These are phyloP conservation scores for Chloroceryle amazona DNA, from an alignment of 2,797 vertebrate genomes.

Conservation along the genomic window DNA sequence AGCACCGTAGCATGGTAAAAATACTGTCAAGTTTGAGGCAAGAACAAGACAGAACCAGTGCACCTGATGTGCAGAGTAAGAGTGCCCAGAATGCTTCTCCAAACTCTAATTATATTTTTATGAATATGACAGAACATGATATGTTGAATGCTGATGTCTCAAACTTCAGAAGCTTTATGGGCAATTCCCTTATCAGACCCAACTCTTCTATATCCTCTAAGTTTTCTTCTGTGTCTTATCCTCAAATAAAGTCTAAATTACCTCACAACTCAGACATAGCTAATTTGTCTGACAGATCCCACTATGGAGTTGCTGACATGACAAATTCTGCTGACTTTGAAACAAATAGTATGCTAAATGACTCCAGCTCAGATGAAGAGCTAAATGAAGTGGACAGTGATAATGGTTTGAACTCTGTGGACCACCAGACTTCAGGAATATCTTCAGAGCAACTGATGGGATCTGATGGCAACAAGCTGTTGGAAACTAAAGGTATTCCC, in stretches of 20 bases:
- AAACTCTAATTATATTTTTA: background rate
- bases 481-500: conserved; percentile 95
- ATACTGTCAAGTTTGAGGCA: conserved; percentile 87
- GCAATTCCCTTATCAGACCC: background rate
- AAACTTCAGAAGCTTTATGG: background rate
- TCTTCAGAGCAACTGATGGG: conserved; percentile 87
- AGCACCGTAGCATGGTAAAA: conserved; percentile 93
- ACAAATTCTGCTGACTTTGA: no score
- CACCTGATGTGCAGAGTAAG: background rate
- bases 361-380: conserved; percentile 92
- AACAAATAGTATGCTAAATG: conserved; percentile 80
- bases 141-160: background rate
- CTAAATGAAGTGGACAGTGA: conserved; percentile 75
- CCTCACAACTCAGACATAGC: no score
- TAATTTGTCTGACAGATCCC: no score
- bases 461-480: conserved; percentile 91
- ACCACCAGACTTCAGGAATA: no score
- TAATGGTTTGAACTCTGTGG: conserved; percentile 10
- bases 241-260: conserved; percentile 86
- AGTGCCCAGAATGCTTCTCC: background rate
- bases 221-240: conserved; percentile 83
- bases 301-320: no score
- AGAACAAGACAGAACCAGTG: conserved; percentile 81
- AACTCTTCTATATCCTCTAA: background rate
- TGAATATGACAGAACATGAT: background rate